Evolutionary conservation across 2,888 invertebrate species (phyloP), one percentile per base, ranked within the genome.

Genomic region (Lasioglossum vierecki): DNA sequence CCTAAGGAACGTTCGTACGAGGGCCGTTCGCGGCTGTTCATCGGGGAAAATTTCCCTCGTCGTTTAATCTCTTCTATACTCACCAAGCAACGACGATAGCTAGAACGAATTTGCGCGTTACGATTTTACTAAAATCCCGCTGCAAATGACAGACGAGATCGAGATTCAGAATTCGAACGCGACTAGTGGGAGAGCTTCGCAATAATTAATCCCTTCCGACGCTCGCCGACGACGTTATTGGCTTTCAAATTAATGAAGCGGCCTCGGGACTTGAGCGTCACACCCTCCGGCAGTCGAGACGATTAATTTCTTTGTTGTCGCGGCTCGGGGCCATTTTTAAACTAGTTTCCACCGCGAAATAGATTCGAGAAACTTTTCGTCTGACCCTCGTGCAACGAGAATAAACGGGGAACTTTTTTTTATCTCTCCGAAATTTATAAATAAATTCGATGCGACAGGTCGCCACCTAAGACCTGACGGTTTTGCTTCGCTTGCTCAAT

Each of bases 371-470:
- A 63, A 63, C 63, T 63, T 63, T 63, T 30, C 63, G 15, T 30
- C 63, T 2, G 30, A 63, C 30, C 63, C 30, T 63, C 63, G 26
- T 1, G 26, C 63, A 26, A 26, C 63, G 30, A 4, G 2, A 63
- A 63, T 63, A 63, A 15, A 63, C 30, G 63, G 30, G 6, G 26
- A n/a, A 26, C 60, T 26, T 26, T 26, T 26, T 26, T 60, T 60
- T 26, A 26, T 60, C 60, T 26, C 60, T n/a, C n/a, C 60, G 60
- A 60, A 60, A 26, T 60, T 60, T 60, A 60, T 60, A 60, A 60
- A 60, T 60, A 60, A 60, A 60, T 60, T 46, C 46, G 15, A 22
- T 2, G 49, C 22, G 8, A 22, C 22, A 53, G n/a, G 57, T 57
- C 57, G 39, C 39, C 4, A 4, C 39, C 39, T 39, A 39, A 39